Conservation (phyloP, 2,888 invertebrate species). For the Clusia tigrina region DNA sequence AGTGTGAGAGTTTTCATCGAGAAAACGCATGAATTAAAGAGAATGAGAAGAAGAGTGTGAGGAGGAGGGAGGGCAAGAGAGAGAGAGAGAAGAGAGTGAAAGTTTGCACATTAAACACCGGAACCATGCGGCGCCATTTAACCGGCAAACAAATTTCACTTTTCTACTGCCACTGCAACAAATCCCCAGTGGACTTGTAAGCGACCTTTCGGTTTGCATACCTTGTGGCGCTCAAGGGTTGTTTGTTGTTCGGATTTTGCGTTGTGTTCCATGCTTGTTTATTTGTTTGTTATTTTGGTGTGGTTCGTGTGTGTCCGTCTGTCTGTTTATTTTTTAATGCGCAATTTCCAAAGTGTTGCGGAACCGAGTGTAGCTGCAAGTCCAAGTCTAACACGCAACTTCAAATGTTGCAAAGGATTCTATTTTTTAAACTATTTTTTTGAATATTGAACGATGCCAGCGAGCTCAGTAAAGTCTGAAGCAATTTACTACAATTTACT, state of each 20-base stretch:
- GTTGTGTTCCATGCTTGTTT: constrained; percentile 26
- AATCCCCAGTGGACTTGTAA: constrained; percentile 25
- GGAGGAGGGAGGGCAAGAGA: constrained; percentile 2
- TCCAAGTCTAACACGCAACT: no score
- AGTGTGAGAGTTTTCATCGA: no score
- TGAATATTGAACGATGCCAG: background rate
- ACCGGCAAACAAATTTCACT: constrained; percentile 43
- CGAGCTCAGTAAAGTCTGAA: no score
- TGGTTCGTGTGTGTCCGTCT: constrained; percentile 11
- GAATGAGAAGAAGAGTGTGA: no score
- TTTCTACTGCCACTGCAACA: constrained; percentile 20
- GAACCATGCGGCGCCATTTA: constrained; percentile 49
- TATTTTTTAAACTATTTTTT: background rate
- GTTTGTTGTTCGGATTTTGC: constrained; percentile 36
- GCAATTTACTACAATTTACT: no score
- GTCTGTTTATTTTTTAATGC: constrained; percentile 16
- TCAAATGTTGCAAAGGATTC: background rate
- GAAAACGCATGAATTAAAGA: no score
- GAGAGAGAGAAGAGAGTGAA: constrained; percentile 39
- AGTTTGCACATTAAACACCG: constrained; percentile 57
- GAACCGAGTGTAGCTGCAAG: no score
- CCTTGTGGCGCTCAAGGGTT: constrained; percentile 42
- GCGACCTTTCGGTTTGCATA: constrained; percentile 40
- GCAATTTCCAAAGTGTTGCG: constrained; percentile 7
- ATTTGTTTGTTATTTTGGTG: constrained; percentile 9